Conservation (phyloP, 1,140 invertebrate genomes). For the Bombus balteatus region DNA sequence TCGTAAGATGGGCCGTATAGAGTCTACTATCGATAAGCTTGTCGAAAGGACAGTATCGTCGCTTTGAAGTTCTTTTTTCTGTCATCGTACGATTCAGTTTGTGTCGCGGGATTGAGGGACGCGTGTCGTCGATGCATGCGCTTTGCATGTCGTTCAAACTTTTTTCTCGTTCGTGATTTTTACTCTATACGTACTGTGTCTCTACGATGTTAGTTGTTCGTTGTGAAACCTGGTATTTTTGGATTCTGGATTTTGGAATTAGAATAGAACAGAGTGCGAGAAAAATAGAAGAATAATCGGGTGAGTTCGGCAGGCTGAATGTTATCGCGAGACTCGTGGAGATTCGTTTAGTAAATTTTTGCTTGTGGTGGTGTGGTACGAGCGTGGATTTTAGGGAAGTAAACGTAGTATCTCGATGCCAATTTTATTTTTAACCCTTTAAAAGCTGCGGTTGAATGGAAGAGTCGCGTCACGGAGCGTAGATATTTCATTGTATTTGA, state of each 20-base stretch:
- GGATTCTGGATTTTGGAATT: background rate
- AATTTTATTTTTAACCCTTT: slow-evolving; percentile 37
- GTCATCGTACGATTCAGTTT: slow-evolving; percentile 2
- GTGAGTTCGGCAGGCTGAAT: too few relatives aligned
- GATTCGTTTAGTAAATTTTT: background rate
- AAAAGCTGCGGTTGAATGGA: slow-evolving; percentile 9
- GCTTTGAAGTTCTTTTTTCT: slow-evolving; percentile 8
- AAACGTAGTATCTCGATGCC: background rate
- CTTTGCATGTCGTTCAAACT: background rate
- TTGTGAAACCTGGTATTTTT: too few relatives aligned
- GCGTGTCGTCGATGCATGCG: slow-evolving; percentile 1
- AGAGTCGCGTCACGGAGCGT: background rate
- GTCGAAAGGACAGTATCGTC: background rate
- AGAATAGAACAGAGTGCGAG: background rate
- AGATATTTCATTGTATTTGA: slow-evolving; percentile 34
- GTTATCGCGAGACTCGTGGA: too few relatives aligned
- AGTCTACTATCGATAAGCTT: background rate
- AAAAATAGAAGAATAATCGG: background rate
- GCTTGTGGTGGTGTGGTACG: background rate
- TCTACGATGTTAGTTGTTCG: background rate
- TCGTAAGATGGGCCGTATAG: background rate
- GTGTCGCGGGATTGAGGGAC: slow-evolving; percentile 2
- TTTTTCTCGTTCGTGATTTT: background rate
- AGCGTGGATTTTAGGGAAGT: slow-evolving; percentile 1
- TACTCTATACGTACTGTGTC: background rate